Evolutionary conservation across 2,113 vertebrate genomes (phyloP).

Genomic region (Ceyx cyanopectus): DNA sequence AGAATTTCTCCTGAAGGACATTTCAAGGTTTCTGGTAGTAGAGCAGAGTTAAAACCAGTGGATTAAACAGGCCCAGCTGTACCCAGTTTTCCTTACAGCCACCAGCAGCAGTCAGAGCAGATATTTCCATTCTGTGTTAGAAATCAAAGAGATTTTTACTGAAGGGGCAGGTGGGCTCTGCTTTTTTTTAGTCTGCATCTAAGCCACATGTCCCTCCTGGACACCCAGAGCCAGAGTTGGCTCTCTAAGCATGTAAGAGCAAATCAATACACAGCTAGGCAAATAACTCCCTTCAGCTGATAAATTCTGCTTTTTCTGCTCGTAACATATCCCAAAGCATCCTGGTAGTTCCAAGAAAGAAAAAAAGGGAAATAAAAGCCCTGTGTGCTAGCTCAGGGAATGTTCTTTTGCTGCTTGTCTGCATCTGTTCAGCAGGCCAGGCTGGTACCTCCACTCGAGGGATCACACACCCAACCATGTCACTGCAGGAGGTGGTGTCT

Average conservation of each 20-base stretch:
- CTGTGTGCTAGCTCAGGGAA: slow-evolving; percentile 4
- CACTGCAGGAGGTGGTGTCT: not conserved
- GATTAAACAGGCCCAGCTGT: not conserved
- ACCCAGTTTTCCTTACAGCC: not conserved
- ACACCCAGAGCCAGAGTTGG: slow-evolving; percentile 11
- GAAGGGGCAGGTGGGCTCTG: not conserved
- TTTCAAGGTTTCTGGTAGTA: slow-evolving; percentile 42
- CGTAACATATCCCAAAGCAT: slow-evolving; percentile 4
- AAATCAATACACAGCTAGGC: slow-evolving; percentile 1
- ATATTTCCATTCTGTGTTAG: not conserved
- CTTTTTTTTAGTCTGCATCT: not conserved
- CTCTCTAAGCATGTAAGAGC: not conserved
- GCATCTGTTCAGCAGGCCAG: not conserved
- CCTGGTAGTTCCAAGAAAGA: not conserved
- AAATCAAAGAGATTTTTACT: slow-evolving; percentile 23
- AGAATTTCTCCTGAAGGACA: slow-evolving; percentile 28
- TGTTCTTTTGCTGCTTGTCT: slow-evolving; percentile 23
- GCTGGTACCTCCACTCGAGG: not conserved
- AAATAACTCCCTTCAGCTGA: slow-evolving; percentile 19
- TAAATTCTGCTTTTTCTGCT: slow-evolving; percentile 26
- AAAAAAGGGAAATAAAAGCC: not conserved
- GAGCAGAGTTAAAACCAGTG: not conserved
- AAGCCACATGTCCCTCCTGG: not conserved
- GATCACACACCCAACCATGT: not conserved
- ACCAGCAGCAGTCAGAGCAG: not conserved